phyloP scores from a whole-genome alignment of 2,113 vertebrate genomes.

The Pitta sordida region DNA sequence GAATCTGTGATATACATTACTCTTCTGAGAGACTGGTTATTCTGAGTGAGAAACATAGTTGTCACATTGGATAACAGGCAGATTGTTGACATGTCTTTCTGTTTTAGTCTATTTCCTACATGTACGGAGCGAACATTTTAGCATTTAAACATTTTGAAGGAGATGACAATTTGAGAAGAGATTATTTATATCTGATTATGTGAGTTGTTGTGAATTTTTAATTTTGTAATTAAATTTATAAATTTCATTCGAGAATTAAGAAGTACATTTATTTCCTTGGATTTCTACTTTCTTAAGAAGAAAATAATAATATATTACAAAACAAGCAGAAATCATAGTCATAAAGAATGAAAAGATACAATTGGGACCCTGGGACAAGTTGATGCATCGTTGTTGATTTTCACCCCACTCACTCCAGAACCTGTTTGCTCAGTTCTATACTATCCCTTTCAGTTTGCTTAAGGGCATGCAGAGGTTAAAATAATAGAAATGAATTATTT shows the following conservation, averaged over 20 bases:
- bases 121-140: background rate
- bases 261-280: background rate
- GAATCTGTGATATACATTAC: conserved; percentile 57
- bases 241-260: too few species aligned
- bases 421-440: background rate
- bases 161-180: background rate
- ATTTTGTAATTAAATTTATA: background rate
- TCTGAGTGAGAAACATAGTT: conserved; percentile 54
- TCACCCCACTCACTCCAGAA: background rate
- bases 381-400: background rate
- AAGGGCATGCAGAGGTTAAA: background rate
- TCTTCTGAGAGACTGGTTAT: conserved; percentile 64
- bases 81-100: conserved; percentile 56
- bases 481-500: background rate
- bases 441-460: background rate
- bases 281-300: background rate
- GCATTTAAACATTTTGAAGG: background rate
- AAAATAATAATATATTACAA: background rate
- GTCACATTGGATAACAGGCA: conserved; percentile 53
- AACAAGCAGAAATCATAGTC: background rate
- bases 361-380: background rate
- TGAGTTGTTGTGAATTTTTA: background rate
- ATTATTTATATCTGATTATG: background rate
- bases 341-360: background rate
- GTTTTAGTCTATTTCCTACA: background rate